Conservation (phyloP, 2,113 vertebrate genomes). For the Nibea coibor region DNA sequence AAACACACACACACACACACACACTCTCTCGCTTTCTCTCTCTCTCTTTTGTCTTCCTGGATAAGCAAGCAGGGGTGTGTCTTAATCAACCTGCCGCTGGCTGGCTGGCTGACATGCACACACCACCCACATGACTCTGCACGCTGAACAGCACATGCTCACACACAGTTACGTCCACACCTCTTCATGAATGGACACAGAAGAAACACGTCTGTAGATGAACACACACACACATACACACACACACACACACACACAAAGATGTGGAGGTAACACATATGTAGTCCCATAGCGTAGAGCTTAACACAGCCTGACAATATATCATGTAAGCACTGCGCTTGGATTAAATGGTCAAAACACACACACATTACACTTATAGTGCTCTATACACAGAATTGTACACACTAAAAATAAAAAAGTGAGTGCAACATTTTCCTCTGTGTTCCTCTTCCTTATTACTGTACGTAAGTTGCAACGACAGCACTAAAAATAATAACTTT, state of each 20-base stretch:
- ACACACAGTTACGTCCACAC: slow-evolving; percentile 16
- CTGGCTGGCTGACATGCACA: slow-evolving; percentile 40
- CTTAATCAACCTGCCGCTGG: slow-evolving; percentile 57
- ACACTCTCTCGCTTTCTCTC: background rate
- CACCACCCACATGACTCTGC: slow-evolving; percentile 51
- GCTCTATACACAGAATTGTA: background rate
- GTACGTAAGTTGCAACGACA: background rate
- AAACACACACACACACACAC: slow-evolving; percentile 16
- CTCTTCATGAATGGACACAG: background rate
- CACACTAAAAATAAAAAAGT: background rate
- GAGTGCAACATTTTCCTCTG: background rate
- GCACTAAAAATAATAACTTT: background rate
- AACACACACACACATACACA: background rate
- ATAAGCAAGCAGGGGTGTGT: slow-evolving; percentile 58
- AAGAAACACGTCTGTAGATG: background rate
- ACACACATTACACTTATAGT: background rate
- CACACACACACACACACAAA: background rate
- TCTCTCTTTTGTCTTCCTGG: slow-evolving; percentile 26
- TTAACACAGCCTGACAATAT: background rate
- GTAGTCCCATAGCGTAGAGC: background rate
- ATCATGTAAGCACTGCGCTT: background rate
- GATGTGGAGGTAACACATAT: background rate
- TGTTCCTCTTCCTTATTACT: background rate
- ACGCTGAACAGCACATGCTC: slow-evolving; percentile 31
- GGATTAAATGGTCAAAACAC: background rate